Conservation (phyloP, 1,140 invertebrate genomes). For the Zaprionus africanus region DNA sequence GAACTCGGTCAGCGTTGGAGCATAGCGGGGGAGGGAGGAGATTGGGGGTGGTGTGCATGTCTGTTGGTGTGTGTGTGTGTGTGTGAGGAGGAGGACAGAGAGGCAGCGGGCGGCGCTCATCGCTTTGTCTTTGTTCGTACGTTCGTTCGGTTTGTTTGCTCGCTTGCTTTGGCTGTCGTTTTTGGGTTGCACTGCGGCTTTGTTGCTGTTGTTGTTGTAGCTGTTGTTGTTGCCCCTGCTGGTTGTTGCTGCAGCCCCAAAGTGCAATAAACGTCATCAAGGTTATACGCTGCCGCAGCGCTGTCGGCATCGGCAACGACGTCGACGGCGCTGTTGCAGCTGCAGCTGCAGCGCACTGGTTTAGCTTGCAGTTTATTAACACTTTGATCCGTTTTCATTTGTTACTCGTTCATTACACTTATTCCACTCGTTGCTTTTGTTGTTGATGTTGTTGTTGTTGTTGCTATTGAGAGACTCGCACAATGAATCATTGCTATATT, state of each 20-base stretch:
- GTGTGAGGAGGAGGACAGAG: slow-evolving; percentile 1
- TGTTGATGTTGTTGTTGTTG: slow-evolving; percentile 24
- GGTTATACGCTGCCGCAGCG: slow-evolving; percentile 59
- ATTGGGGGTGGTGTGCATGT: not conserved
- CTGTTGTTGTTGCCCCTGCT: slow-evolving; percentile 16
- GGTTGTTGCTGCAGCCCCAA: slow-evolving; percentile 44
- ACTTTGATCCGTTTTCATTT: slow-evolving; percentile 48
- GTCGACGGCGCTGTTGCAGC: slow-evolving; percentile 27
- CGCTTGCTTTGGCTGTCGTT: slow-evolving; percentile 53
- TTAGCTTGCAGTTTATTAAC: slow-evolving; percentile 55
- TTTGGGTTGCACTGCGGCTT: slow-evolving; percentile 49
- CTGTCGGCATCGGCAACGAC: slow-evolving; percentile 23
- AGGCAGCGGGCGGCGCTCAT: slow-evolving; percentile 34
- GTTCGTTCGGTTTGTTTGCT: slow-evolving; percentile 53
- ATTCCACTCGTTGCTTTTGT: slow-evolving; percentile 19
- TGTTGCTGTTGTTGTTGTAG: slow-evolving; percentile 20
- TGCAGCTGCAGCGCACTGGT: slow-evolving; percentile 31
- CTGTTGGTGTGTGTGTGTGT: no score
- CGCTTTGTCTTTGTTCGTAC: slow-evolving; percentile 44
- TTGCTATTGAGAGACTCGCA: slow-evolving; percentile 24
- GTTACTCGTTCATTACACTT: slow-evolving; percentile 30
- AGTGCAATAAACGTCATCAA: slow-evolving; percentile 81
- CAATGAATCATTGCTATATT: slow-evolving; percentile 51
- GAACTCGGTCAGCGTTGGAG: slow-evolving; percentile 60
- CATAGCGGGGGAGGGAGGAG: not conserved